Evolutionary conservation across 2,797 vertebrate genomes (phyloP).

Genomic region (Darevskia nairensis): DNA sequence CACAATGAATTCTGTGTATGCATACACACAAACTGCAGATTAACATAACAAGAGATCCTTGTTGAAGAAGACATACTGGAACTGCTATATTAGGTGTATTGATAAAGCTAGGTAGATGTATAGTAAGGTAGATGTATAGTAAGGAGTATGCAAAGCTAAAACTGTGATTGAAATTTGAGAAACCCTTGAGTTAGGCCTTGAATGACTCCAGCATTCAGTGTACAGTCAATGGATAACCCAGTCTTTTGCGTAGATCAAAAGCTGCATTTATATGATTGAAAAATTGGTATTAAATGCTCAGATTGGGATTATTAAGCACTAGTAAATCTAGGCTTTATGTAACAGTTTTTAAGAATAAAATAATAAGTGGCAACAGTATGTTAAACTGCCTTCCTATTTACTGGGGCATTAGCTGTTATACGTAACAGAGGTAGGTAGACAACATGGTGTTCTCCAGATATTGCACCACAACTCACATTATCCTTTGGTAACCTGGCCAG

Average conservation of each 20-base stretch:
- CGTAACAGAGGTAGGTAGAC: too few relatives aligned
- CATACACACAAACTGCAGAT: background rate
- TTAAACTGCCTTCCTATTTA: background rate
- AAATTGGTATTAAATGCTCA: background rate
- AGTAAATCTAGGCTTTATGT: background rate
- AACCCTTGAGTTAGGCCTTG: background rate
- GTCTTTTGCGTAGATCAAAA: background rate
- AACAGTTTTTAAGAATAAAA: background rate
- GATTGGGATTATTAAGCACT: background rate
- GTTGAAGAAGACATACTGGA: constrained; percentile 31
- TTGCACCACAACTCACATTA: too few relatives aligned
- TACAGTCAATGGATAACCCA: background rate
- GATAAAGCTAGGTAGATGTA: background rate
- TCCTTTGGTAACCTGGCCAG: too few relatives aligned
- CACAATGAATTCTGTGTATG: background rate
- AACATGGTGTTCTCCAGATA: too few relatives aligned
- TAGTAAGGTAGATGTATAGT: background rate
- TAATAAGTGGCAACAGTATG: background rate
- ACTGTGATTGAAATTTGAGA: constrained; percentile 26
- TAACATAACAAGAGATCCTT: constrained; percentile 18
- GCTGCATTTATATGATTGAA: background rate
- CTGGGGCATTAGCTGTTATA: background rate
- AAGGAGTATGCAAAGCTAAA: constrained; percentile 26
- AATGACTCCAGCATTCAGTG: background rate
- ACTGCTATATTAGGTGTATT: constrained; percentile 31